Base-by-base conservation (phyloP, 2,113 vertebrate genomes). In the Saguinus midas region DNA sequence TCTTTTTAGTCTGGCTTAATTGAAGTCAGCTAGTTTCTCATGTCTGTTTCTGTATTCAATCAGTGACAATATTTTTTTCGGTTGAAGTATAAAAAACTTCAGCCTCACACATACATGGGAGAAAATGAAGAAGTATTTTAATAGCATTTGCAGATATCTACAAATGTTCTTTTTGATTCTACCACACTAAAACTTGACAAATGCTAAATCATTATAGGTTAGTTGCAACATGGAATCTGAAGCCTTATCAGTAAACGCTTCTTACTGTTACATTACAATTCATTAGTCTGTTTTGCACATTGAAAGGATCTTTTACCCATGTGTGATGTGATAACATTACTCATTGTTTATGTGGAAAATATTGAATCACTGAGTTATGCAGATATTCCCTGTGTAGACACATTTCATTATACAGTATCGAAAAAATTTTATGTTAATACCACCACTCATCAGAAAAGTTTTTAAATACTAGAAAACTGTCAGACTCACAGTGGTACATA, bases 71-170 rank as follows among this genome's bases (percentile, higher is more conserved):
- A 2, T 43, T 73, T 91, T 37, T 95, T 88, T 94, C 35, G 29
- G 14, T 88, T 91, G 23, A 96, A 73, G 16, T 87, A 29, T 27
- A 91, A 82, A 75, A 95, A 86, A 93, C 93, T 93, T 90, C 25
- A 80, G 23, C 50, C 35, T 52, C 32, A 88, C 25, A 52, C 48
- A 76, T 5, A 80, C 32, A 50, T 14, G 45, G n/a, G 45, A 45
- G 6, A 40, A 79, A 90, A 75, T 58, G 21, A 52, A 75, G 20
- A 89, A 57, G 2, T 79, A 75, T 87, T 92, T 97, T 82, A 87
- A 87, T 87, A 76, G 76, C 25, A 75, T 90, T 90, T 92, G 25
- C 18, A 32, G 66, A 20, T 90, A n/a, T 61, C 55, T 96, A 32
- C 64, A 2, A 1, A 52, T 95, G 79, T 80, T 76, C 29, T 70